These are phyloP conservation scores for Luscinia luscinia DNA, from an alignment of 2,797 vertebrate genomes.

Conservation along the genomic window DNA sequence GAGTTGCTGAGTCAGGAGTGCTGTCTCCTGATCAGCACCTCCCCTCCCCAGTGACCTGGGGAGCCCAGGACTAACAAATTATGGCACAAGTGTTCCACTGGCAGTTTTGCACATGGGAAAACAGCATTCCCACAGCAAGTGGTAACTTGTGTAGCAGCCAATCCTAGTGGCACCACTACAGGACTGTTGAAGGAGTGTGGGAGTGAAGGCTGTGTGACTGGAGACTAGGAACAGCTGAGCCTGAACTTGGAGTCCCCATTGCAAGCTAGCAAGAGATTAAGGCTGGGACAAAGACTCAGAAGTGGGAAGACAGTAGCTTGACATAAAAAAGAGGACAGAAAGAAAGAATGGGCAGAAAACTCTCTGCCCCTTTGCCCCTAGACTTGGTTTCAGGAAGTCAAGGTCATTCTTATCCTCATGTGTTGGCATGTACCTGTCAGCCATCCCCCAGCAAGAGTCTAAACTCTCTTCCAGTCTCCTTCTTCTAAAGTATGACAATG, in stretches of 20 bases:
- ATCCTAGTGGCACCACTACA: not conserved
- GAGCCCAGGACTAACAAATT: not conserved
- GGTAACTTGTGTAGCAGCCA: not conserved
- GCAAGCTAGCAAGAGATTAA: not conserved
- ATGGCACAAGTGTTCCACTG: not conserved
- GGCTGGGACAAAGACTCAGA: not conserved
- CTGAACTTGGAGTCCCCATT: not conserved
- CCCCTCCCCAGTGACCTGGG: not conserved
- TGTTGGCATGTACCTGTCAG: not conserved
- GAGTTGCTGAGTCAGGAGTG: not conserved
- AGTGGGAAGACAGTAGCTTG: not conserved
- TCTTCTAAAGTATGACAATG: not conserved
- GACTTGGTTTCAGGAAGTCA: not conserved
- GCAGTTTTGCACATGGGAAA: not conserved
- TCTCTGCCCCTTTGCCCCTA: not conserved
- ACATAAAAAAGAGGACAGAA: not conserved
- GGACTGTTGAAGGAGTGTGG: not conserved
- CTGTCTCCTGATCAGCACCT: not conserved
- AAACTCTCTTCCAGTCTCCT: not conserved
- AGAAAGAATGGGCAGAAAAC: not conserved
- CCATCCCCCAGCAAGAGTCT: not conserved
- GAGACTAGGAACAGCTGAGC: not conserved
- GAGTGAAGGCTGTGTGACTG: not conserved
- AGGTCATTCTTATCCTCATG: not conserved
- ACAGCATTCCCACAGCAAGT: not conserved